Base-by-base conservation (phyloP, 2,888 invertebrate genomes). In the Pecten maximus region DNA sequence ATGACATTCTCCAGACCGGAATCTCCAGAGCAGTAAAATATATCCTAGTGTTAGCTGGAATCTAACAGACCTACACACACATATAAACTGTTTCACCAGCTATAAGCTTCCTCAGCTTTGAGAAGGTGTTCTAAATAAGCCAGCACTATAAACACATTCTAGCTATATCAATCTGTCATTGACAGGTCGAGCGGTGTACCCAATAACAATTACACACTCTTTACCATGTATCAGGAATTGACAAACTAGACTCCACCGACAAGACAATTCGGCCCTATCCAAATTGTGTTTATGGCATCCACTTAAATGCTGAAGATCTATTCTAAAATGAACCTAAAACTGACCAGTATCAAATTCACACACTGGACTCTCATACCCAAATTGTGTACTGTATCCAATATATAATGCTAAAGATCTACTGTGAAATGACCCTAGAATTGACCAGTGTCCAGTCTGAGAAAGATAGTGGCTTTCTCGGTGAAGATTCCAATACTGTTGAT, bases 371-470 rank as follows among this genome's bases (percentile, higher is more conserved):
- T n/a, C n/a, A n/a, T n/a, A n/a, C n/a, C n/a, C n/a, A n/a, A n/a
- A n/a, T n/a, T n/a, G n/a, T n/a, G 16, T 23, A 54, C 54, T n/a
- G 50, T 50, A 54, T 54, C 54, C 54, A 54, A 6, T 54, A 54
- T n/a, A n/a, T 44, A 44, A 54, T 19, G 23, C 16, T 15, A 23
- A 10, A 3, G 10, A 35, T 74, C 15, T 35, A 35, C 74, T 35
- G 74, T 74, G 74, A 74, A 74, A 74, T 74, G 74, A 74, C 74
- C 74, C 10, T 8, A 35, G 35, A 35, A 35, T 74, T 74, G 74
- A 74, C 74, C 74, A 74, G 1, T 74, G 74, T 74, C 74, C 74
- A 74, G 74, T 74, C 74, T 74, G 74, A 74, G 1, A 74, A 35
- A 74, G 74, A 74, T 74, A 74, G 74, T 10, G 12, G 6, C 74